Base-by-base conservation (phyloP, 2,888 invertebrate species). In the Campoletis raptor region DNA sequence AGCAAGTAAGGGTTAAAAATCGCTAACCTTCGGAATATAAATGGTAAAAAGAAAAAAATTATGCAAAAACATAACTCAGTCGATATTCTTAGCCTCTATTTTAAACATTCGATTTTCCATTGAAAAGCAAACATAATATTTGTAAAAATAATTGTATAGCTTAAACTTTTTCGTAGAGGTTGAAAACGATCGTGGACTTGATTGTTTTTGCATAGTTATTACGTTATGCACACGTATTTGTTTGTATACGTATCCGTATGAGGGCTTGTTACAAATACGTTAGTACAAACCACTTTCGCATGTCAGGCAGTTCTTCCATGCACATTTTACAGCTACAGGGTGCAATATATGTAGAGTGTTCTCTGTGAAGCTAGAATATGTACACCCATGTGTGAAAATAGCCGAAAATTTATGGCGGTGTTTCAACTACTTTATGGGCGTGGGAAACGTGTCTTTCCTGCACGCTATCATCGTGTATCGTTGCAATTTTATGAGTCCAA, bases 391-490 rank as follows among this genome's bases (percentile, higher is more conserved):
- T 48, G 72, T 74, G 89, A 89, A 89, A 88, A 81, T 69, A 61
- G 69, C 84, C 74, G 81, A 82, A 89, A 88, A 90, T 91, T 91
- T 91, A 91, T 89, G 76, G 84, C 86, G 37, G 69, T 88, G 85
- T 85, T 90, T 69, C 76, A 52, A 74, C 82, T 86, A 88, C 85
- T 90, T 91, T 90, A 89, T 87, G 67, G 81, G 37, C 84, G 64
- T 81, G 81, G 87, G 69, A 70, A 86, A 88, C 88, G 81, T 89
- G 81, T 84, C 69, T 67, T 61, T 81, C 54, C 54, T 69, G 79
- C 86, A 88, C 77, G 85, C 79, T 21, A 88, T 73, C 72, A 54
- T 72, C 76, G 61, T 81, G 79, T 84, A 78, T 79, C 70, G 79
- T 61, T 64, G 40, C 81, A 74, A 73, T 45, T 72, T 87, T 61